phyloP scores from a whole-genome alignment of 2,888 invertebrate species.

The Pseudolycoriella hygida region DNA sequence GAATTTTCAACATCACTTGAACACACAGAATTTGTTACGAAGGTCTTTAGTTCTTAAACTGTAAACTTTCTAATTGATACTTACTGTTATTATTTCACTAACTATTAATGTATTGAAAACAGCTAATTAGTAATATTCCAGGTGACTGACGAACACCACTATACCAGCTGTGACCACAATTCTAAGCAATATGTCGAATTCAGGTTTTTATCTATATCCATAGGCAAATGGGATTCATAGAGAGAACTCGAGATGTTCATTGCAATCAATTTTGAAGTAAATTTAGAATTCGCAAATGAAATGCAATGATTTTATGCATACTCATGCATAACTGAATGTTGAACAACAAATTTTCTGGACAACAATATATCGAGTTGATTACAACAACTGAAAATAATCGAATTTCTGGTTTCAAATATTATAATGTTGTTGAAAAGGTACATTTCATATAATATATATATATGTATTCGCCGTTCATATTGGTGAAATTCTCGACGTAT shows the following conservation, averaged over 20 bases:
- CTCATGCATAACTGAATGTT: constrained; percentile 1
- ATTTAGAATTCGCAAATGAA: constrained; percentile 3
- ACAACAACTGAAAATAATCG: constrained; percentile 4
- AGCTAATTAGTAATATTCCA: too few relatives aligned
- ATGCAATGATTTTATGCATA: constrained; percentile 2
- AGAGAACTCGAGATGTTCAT: constrained; percentile 2
- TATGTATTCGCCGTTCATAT: neutral
- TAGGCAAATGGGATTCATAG: too few relatives aligned
- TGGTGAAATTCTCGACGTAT: neutral
- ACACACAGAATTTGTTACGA: too few relatives aligned
- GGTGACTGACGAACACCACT: too few relatives aligned
- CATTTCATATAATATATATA: neutral
- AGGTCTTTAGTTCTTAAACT: too few relatives aligned
- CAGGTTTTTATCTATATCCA: too few relatives aligned
- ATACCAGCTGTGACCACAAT: too few relatives aligned
- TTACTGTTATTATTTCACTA: too few relatives aligned
- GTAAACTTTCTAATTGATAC: too few relatives aligned
- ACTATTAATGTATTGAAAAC: too few relatives aligned
- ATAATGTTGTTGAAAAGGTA: neutral
- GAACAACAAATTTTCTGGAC: constrained; percentile 2
- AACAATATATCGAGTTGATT: constrained; percentile 4
- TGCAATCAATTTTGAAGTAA: constrained; percentile 1
- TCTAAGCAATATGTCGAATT: too few relatives aligned
- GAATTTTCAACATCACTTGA: too few relatives aligned
- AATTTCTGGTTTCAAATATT: neutral